Evolutionary conservation across 2,888 invertebrate genomes (phyloP).

Genomic region (Onchidella celtica): DNA sequence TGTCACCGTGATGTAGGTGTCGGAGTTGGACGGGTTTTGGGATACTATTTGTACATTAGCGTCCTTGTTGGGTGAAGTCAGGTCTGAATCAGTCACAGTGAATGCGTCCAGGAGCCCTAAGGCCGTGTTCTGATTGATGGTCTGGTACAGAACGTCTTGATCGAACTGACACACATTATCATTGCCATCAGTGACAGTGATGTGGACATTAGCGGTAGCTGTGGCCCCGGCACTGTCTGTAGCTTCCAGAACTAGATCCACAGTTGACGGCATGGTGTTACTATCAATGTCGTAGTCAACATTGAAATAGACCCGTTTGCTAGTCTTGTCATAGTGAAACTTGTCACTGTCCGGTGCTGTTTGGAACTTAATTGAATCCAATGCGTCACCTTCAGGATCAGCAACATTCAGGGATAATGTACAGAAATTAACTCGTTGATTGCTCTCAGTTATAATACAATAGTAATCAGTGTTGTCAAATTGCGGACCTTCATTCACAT

Average conservation of each 20-base stretch:
- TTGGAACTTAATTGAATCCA: not conserved
- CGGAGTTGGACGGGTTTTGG: constrained; percentile 2
- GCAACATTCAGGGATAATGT: constrained; percentile 43
- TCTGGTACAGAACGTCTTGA: not conserved
- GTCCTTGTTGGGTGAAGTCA: constrained; percentile 52
- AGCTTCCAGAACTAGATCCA: constrained; percentile 44
- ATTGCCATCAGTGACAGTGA: constrained; percentile 51
- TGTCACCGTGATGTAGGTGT: constrained; percentile 40
- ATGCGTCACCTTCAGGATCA: constrained; percentile 44
- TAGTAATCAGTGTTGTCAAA: constrained; percentile 50
- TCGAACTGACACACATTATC: constrained; percentile 51
- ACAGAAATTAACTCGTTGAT: constrained; percentile 19
- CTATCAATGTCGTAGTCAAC: constrained; percentile 53
- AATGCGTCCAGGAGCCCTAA: constrained; percentile 42
- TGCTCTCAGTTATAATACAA: constrained; percentile 52
- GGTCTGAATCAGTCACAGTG: constrained; percentile 43
- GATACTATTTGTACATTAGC: constrained; percentile 28
- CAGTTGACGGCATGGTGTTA: constrained; percentile 28
- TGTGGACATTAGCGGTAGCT: constrained; percentile 44
- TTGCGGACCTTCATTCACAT: constrained; percentile 55
- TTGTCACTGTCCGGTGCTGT: constrained; percentile 40
- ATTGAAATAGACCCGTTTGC: constrained; percentile 47
- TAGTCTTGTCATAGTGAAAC: constrained; percentile 48
- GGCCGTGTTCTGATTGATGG: constrained; percentile 32
- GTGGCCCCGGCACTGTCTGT: constrained; percentile 46